These are phyloP conservation scores for Plutella xylostella DNA, from an alignment of 2,888 invertebrate genomes.

Conservation along the genomic window DNA sequence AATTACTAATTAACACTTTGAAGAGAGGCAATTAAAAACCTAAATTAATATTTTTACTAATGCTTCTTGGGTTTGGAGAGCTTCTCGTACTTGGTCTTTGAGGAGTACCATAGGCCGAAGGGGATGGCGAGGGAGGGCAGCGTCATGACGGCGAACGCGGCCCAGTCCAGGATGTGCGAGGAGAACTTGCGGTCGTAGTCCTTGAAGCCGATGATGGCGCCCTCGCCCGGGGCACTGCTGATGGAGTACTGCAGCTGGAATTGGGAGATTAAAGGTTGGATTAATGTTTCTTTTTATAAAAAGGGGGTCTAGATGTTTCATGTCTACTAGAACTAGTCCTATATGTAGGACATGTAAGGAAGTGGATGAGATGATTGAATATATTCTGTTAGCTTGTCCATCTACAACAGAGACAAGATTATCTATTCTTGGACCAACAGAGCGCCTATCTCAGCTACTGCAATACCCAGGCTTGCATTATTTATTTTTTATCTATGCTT, in stretches of 20 bases:
- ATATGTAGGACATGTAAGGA: too few species aligned
- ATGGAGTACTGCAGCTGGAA: conserved; percentile 76
- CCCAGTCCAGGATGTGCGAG: conserved; percentile 97
- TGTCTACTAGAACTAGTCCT: too few species aligned
- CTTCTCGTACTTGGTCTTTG: conserved; percentile 94
- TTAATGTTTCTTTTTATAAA: too few species aligned
- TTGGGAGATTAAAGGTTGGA: conserved; percentile 6
- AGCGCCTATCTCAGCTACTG: too few species aligned
- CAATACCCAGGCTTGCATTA: too few species aligned
- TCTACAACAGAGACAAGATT: too few species aligned
- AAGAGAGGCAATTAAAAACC: not conserved
- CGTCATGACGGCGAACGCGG: conserved; percentile 96
- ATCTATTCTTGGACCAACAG: too few species aligned
- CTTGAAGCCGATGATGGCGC: conserved; percentile 89
- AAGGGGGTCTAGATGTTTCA: too few species aligned
- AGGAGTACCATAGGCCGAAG: conserved; percentile 93
- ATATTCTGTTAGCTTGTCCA: too few species aligned
- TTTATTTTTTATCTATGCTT: too few species aligned
- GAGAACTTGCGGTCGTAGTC: conserved; percentile 98
- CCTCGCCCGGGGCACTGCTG: conserved; percentile 95
- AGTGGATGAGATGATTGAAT: too few species aligned
- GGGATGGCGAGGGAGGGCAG: conserved; percentile 95
- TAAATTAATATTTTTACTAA: not conserved
- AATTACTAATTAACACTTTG: not conserved
- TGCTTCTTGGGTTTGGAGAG: conserved; percentile 78